Evolutionary conservation across 2,797 vertebrate species (phyloP), one percentile per base, ranked within the genome.

Genomic region (Pseudochaenichthys georgianus): DNA sequence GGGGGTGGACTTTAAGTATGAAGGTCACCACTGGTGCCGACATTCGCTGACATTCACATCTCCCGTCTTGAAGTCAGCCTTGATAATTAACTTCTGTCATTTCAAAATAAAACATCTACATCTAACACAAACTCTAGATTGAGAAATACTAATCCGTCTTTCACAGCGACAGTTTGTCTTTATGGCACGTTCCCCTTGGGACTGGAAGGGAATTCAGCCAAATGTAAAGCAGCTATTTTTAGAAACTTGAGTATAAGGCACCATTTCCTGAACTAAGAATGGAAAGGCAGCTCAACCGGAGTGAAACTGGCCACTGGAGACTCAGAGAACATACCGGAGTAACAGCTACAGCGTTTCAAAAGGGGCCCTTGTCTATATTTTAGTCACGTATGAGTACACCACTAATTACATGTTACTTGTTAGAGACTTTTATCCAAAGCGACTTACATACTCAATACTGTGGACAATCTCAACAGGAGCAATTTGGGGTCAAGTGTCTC

Each of bases 141-240:
- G 47, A 63, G 42, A 80, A 64, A 80, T 53, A 84, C 73, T 70
- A 71, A 73, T 81, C 70, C 54, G 71, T 54, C 15, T 80, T 53
- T 3, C 55, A 75, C 70, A 69, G 52, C 1, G 79, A 76, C 5
- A 13, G 57, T 58, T 64, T 47, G 45, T 58, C 47, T 17, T 19
- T 47, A 69, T 60, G 70, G 59, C 53, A 61, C 75, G 48, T 69
- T 74, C 45, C 79, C 42, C 63, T 17, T 9, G 3, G 46, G 52
- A 67, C 21, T 75, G 48, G 38, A 74, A 42, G 53, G 58, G 64
- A 79, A 76, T 75, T 61, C 64, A 79, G 73, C 67, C 72, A 83
- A 73, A 74, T 75, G 67, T 77, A 69, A 85, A 81, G 52, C 16
- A 28, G 38, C 64, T 90, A 85, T 85, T 88, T 88, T 87, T 88